Evolutionary conservation across 2,888 invertebrate species (phyloP), one percentile per base, ranked within the genome.

Genomic region (Deilephila elpenor): DNA sequence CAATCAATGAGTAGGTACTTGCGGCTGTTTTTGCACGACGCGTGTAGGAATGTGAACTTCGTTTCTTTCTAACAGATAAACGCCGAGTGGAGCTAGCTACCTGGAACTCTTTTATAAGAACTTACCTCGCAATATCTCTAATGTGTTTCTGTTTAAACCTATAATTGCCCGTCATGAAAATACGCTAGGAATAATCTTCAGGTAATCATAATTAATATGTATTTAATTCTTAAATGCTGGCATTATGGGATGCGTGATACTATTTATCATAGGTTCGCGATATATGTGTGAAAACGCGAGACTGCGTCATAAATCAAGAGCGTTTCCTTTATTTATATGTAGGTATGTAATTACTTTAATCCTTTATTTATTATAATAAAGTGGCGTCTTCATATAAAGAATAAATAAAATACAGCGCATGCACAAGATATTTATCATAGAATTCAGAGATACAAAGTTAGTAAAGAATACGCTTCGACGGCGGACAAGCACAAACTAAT

Each of bases 1-100:
- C 86, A 87, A 91, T 92, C 89, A 89, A 89, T 91, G 89, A 82
- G 77, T 82, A 79, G 79, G 75, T 64, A 37, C 80, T 75, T 78
- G 80, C 79, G 77, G 78, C 77, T 72, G 83, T 83, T 82, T 86
- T 84, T 84, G 78, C 78, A 75, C 74, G 78, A 81, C 82, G 80
- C 84, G 82, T 83, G 77, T 72, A 71, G 76, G 75, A 79, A 82
- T 82, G 72, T 75, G 6, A 75, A 73, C 77, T 78, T 75, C n/a
- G 67, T 51, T 67, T 67, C 67, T 67, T 67, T 77, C 71, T 74
- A 71, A 72, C 59, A 76, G 73, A 79, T 78, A 19, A 75, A 76
- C 60, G 73, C 60, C 67, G 37, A 75, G 61, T 75, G 74, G 71
- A 73, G 59, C 71, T 71, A 59, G 62, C 74, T 75, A 75, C 75